phyloP scores from a whole-genome alignment of 2,888 invertebrate genomes.

The Pecten maximus region DNA sequence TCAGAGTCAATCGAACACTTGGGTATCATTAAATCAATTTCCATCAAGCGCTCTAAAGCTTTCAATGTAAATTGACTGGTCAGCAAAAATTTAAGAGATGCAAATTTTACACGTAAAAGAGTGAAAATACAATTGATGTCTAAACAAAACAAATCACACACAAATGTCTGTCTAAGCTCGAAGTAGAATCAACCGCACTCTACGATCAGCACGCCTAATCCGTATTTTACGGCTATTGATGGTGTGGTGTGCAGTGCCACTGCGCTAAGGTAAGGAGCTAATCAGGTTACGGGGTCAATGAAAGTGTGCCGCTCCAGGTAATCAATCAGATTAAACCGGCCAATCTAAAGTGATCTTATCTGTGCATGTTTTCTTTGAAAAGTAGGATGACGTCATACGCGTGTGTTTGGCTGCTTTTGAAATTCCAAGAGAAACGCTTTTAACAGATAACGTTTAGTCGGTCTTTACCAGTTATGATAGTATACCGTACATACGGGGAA shows the following conservation, averaged over 20 bases:
- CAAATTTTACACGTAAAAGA: background rate
- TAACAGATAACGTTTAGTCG: too few species aligned
- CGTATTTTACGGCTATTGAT: background rate
- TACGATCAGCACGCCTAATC: background rate
- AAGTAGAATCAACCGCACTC: background rate
- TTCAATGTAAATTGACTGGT: slow-evolving; percentile 20
- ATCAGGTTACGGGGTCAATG: background rate
- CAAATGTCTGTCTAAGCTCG: background rate
- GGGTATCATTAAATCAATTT: slow-evolving; percentile 15
- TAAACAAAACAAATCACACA: background rate
- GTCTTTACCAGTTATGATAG: too few species aligned
- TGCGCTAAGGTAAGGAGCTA: background rate
- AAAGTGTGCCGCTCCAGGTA: background rate
- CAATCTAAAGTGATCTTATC: background rate
- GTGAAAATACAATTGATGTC: background rate
- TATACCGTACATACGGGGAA: too few species aligned
- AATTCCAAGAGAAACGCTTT: too few species aligned
- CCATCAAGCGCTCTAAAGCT: slow-evolving; percentile 17
- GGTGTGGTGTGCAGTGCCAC: background rate
- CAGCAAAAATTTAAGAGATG: slow-evolving; percentile 27
- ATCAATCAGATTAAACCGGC: background rate
- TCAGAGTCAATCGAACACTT: slow-evolving; percentile 24
- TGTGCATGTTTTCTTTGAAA: too few species aligned
- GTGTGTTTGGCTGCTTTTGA: too few species aligned
- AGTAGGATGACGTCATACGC: too few species aligned